Evolutionary conservation across 2,888 invertebrate species (phyloP).

Genomic region (Himalopsyche anomala): DNA sequence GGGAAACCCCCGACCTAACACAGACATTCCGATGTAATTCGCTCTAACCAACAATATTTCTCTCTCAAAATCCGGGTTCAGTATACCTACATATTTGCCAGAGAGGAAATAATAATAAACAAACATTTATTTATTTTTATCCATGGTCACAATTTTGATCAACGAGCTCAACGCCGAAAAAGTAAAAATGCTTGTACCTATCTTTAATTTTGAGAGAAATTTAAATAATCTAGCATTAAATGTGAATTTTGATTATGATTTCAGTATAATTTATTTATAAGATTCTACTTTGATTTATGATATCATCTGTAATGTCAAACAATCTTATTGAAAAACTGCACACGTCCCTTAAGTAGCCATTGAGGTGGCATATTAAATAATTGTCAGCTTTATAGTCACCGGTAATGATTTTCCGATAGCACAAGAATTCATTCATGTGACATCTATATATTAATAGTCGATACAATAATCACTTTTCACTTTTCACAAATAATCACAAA

Average conservation of each 20-base stretch:
- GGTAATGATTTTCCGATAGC: not conserved
- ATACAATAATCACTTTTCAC: no score
- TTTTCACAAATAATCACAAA: no score
- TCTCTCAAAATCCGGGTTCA: conserved; percentile 6
- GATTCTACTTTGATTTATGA: conserved; percentile 11
- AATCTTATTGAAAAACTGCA: not conserved
- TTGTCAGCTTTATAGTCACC: not conserved
- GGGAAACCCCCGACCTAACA: not conserved
- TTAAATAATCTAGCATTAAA: not conserved
- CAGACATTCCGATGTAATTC: conserved; percentile 22
- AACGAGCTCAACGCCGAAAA: not conserved
- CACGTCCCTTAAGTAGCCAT: not conserved
- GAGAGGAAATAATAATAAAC: not conserved
- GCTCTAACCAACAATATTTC: conserved; percentile 1
- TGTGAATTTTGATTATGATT: not conserved
- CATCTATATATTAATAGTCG: no score
- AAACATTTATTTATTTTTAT: not conserved
- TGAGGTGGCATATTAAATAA: not conserved
- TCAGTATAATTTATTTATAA: not conserved
- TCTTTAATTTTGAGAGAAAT: not conserved
- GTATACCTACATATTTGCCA: not conserved
- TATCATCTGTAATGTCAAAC: not conserved
- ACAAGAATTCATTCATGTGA: conserved; percentile 11
- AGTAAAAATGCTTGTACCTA: not conserved
- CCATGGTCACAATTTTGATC: not conserved